A percentile compares a stretch with the other conserved stretches of the same genome.
phyloP scores from a whole-genome alignment of 2,797 vertebrate genomes.

The Malurus splendens region DNA sequence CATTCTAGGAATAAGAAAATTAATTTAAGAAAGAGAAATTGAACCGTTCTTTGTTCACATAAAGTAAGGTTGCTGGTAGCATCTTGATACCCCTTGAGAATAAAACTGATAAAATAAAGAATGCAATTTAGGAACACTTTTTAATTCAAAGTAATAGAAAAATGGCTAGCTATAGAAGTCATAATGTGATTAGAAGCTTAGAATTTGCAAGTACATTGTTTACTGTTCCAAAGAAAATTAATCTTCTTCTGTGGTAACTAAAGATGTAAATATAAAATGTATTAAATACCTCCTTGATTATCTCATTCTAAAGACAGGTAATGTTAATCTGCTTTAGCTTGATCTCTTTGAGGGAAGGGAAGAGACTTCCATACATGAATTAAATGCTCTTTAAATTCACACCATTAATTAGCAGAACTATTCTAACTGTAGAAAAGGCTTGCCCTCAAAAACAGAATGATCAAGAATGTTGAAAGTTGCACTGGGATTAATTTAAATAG shows the following conservation, averaged over 20 bases:
- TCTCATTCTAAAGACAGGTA: not conserved
- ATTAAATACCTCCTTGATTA: not conserved
- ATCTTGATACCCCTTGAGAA: not conserved
- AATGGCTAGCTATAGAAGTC: not conserved
- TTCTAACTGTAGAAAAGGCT: not conserved
- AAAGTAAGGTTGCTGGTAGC: not conserved
- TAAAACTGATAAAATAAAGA: not conserved
- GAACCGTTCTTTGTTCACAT: not conserved
- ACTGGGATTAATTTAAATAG: conserved; percentile 38
- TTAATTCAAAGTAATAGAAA: not conserved
- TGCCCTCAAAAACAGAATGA: not conserved
- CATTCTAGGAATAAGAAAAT: not conserved
- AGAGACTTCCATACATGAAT: not conserved
- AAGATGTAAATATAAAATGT: not conserved
- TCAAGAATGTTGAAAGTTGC: not conserved
- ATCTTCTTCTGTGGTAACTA: not conserved
- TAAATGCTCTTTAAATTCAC: not conserved
- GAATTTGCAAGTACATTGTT: not conserved
- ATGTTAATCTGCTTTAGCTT: not conserved
- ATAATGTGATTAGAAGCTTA: not conserved
- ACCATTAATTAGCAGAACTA: not conserved
- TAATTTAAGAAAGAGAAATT: not conserved
- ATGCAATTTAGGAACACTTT: not conserved
- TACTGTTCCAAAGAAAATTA: not conserved
- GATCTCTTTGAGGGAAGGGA: not conserved